phyloP scores from a whole-genome alignment of 2,113 vertebrate genomes.

The Dipodomys stephensi region DNA sequence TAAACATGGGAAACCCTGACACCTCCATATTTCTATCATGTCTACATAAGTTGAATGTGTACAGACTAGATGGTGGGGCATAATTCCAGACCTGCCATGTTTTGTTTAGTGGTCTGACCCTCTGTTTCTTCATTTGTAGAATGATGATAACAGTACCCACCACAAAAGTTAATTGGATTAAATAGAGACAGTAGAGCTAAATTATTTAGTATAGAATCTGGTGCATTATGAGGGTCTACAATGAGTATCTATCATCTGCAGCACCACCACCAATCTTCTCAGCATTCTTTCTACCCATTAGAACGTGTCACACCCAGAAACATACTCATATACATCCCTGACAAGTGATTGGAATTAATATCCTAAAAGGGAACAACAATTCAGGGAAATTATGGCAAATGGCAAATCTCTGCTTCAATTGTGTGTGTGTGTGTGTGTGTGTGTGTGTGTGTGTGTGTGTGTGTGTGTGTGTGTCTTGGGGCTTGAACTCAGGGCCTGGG shows the following conservation, averaged over 20 bases:
- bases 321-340: neutral
- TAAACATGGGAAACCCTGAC: neutral
- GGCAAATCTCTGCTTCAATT: neutral
- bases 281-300: neutral
- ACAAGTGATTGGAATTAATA: neutral
- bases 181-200: neutral
- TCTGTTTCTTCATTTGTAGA: conserved; percentile 13
- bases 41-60: neutral
- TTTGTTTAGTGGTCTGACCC: neutral
- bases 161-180: neutral
- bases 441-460: too few relatives aligned
- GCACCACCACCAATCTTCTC: too few relatives aligned
- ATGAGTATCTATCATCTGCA: neutral
- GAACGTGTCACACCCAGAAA: neutral
- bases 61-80: neutral
- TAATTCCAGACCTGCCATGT: neutral
- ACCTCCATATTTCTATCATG: neutral
- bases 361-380: neutral
- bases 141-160: neutral
- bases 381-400: neutral
- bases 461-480: too few relatives aligned
- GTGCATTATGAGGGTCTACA: neutral
- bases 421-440: too few relatives aligned
- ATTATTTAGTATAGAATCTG: neutral
- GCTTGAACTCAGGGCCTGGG: too few relatives aligned